A percentile compares a stretch with the other conserved stretches of the same genome.
Conservation (phyloP, 2,888 invertebrate species). For the Drosophila prolongata region DNA sequence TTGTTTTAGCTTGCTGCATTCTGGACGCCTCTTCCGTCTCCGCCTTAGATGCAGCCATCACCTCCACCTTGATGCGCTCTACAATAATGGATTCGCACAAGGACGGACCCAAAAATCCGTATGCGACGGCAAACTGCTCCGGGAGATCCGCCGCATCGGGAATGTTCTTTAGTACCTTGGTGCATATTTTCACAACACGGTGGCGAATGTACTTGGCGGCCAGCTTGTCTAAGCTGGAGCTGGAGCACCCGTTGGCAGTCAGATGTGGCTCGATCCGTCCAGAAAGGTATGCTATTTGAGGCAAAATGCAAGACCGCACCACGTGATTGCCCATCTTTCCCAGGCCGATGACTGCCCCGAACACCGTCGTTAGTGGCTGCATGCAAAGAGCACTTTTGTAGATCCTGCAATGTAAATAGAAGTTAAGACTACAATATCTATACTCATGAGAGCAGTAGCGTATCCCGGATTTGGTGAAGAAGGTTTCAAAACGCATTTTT, state of each 20-base stretch:
- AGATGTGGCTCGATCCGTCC: constrained; percentile 30
- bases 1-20: neutral
- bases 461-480: too few relatives aligned
- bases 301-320: constrained; percentile 30
- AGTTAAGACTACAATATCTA: neutral
- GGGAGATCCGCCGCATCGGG: constrained; percentile 12
- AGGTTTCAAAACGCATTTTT: too few relatives aligned
- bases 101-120: constrained; percentile 37
- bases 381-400: constrained; percentile 32
- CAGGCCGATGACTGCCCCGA: constrained; percentile 48
- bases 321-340: constrained; percentile 42
- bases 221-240: neutral
- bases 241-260: neutral
- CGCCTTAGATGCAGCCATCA: neutral
- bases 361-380: constrained; percentile 40
- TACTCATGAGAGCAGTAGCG: too few relatives aligned
- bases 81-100: constrained; percentile 27
- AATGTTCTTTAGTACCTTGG: constrained; percentile 37
- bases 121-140: constrained; percentile 9
- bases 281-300: constrained; percentile 37
- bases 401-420: constrained; percentile 24
- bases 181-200: constrained; percentile 39
- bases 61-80: constrained; percentile 1
- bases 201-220: constrained; percentile 41
- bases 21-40: neutral